Evolutionary conservation across 2,888 invertebrate species (phyloP).

Genomic region (Dryomyza anilis): DNA sequence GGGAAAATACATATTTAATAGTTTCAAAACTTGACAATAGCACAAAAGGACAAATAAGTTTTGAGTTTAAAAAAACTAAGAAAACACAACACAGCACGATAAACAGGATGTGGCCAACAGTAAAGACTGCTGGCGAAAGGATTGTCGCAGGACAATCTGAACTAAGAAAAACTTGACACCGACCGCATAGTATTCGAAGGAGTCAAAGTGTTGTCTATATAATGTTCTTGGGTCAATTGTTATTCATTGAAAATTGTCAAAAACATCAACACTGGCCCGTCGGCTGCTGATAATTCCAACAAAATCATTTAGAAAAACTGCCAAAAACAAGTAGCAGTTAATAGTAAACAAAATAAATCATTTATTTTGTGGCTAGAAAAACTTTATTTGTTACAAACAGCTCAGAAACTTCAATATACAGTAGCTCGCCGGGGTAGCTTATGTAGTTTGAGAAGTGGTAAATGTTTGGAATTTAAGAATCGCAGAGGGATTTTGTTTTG

Average conservation of each 20-base stretch:
- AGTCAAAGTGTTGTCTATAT: conserved; percentile 3
- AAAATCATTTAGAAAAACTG: too few relatives aligned
- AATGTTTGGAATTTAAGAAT: too few relatives aligned
- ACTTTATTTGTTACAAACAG: too few relatives aligned
- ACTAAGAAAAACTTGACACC: conserved; percentile 6
- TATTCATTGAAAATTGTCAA: conserved; percentile 25
- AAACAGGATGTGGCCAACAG: conserved; percentile 11
- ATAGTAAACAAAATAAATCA: conserved; percentile 22
- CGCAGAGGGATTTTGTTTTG: too few relatives aligned
- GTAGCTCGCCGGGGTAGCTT: too few relatives aligned
- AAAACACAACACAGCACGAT: neutral
- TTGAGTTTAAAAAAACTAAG: neutral
- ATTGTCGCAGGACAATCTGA: conserved; percentile 4
- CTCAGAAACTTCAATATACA: too few relatives aligned
- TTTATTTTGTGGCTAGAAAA: conserved; percentile 19
- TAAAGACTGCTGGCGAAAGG: neutral
- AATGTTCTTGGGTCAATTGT: conserved; percentile 20
- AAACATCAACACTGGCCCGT: conserved; percentile 11
- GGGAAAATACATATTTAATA: conserved; percentile 16
- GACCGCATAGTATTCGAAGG: too few relatives aligned
- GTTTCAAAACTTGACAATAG: conserved; percentile 10
- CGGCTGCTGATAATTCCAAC: too few relatives aligned
- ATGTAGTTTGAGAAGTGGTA: too few relatives aligned
- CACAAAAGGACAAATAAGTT: neutral
- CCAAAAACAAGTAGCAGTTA: conserved; percentile 12